Evolutionary conservation across 2,888 invertebrate species (phyloP).

Genomic region (Ferrisia virgata): DNA sequence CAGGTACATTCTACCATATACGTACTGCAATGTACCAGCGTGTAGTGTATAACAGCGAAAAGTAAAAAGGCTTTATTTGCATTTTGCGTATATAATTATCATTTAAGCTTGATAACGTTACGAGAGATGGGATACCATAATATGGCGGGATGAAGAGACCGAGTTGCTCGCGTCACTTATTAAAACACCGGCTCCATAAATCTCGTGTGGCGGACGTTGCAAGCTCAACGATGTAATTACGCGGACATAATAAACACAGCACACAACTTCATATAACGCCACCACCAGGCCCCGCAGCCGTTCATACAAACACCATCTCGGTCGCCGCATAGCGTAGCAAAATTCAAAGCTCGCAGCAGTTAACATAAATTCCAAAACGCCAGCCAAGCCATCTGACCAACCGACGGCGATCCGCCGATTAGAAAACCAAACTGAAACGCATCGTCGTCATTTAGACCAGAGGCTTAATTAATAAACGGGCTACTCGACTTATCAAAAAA

Average conservation of each 20-base stretch:
- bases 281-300: not conserved
- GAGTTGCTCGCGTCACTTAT: slow-evolving; percentile 32
- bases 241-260: slow-evolving; percentile 23
- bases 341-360: not conserved
- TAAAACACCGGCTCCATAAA: slow-evolving; percentile 40
- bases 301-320: not conserved
- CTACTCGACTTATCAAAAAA: slow-evolving; percentile 19
- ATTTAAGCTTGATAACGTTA: not conserved
- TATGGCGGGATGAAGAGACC: too few species aligned
- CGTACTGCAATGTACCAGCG: not conserved
- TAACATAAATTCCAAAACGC: slow-evolving; percentile 4
- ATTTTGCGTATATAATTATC: slow-evolving; percentile 11
- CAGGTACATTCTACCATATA: too few species aligned
- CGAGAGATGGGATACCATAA: too few species aligned
- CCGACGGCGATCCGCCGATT: not conserved
- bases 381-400: too few species aligned
- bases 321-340: not conserved
- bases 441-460: not conserved
- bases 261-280: slow-evolving; percentile 12
- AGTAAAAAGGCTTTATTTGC: slow-evolving; percentile 19
- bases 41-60: not conserved
- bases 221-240: slow-evolving; percentile 26
- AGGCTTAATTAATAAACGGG: slow-evolving; percentile 16
- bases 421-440: not conserved
- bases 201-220: slow-evolving; percentile 31